phyloP scores from a whole-genome alignment of 2,888 invertebrate species.

The Cryptus viduatorius region DNA sequence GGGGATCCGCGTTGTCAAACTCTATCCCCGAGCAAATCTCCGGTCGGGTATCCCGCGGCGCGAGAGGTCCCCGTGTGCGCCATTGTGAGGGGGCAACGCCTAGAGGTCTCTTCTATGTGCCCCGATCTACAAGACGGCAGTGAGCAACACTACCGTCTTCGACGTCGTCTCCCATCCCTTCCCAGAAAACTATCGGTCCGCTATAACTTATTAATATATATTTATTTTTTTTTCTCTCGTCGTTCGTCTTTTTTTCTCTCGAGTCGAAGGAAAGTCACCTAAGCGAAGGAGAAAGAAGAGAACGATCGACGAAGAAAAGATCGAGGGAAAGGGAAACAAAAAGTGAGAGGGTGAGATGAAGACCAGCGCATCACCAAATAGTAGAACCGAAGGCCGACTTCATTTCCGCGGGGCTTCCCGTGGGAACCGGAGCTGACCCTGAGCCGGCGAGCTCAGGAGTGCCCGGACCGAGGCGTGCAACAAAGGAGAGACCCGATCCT shows the following conservation, averaged over 20 bases:
- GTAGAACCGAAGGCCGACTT: constrained; percentile 69
- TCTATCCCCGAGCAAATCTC: constrained; percentile 82
- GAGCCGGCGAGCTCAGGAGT: constrained; percentile 63
- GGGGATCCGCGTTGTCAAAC: constrained; percentile 83
- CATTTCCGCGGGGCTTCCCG: constrained; percentile 71
- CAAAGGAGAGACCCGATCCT: constrained; percentile 69
- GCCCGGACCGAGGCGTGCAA: constrained; percentile 53
- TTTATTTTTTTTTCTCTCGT: constrained; percentile 45
- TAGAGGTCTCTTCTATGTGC: constrained; percentile 69
- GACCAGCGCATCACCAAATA: constrained; percentile 59
- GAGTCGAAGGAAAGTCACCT: constrained; percentile 63
- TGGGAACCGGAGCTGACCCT: constrained; percentile 73
- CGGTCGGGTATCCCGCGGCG: constrained; percentile 80
- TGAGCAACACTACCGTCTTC: constrained; percentile 71
- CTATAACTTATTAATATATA: constrained; percentile 84
- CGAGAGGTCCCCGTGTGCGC: constrained; percentile 73
- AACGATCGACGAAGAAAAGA: constrained; percentile 26
- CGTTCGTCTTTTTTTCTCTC: constrained; percentile 17
- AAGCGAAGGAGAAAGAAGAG: constrained; percentile 33
- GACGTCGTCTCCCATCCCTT: constrained; percentile 71
- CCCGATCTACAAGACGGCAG: constrained; percentile 66
- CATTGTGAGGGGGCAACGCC: constrained; percentile 77
- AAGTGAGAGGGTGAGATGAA: constrained; percentile 44
- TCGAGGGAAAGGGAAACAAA: constrained; percentile 36
- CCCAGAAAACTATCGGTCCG: constrained; percentile 80